phyloP scores from a whole-genome alignment of 2,113 vertebrate genomes.

The Nothocercus nigrocapillus region DNA sequence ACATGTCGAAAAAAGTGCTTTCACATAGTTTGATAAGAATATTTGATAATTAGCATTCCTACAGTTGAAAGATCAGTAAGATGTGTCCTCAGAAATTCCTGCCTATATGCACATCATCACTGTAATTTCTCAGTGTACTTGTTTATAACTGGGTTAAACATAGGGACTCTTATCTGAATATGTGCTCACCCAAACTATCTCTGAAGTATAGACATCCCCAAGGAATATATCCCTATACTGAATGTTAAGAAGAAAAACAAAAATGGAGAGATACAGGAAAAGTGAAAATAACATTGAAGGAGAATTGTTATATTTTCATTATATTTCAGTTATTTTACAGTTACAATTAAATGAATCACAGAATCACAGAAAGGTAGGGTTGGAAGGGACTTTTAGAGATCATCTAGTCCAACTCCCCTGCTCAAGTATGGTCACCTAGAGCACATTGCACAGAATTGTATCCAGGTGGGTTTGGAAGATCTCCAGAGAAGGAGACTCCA shows the following conservation, averaged over 20 bases:
- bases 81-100: too few species aligned
- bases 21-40: background rate
- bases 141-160: background rate
- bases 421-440: too few species aligned
- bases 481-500: too few species aligned
- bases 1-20: background rate
- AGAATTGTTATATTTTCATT: background rate
- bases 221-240: background rate
- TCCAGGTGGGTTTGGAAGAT: too few species aligned
- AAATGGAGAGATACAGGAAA: background rate
- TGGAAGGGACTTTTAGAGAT: too few species aligned
- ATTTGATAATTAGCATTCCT: too few species aligned
- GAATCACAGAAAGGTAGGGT: too few species aligned
- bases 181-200: background rate
- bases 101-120: background rate
- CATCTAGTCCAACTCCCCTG: too few species aligned
- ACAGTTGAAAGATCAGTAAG: too few species aligned
- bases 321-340: too few species aligned
- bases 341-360: too few species aligned
- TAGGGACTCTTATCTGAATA: background rate
- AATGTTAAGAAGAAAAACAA: background rate
- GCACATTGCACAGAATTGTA: too few species aligned
- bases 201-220: background rate
- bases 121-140: background rate
- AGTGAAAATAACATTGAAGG: background rate